Percentiles rank a stretch among this genome's conserved stretches.
Evolutionary conservation across 1,140 invertebrate species (phyloP).

Genomic region (Zaprionus taronus): DNA sequence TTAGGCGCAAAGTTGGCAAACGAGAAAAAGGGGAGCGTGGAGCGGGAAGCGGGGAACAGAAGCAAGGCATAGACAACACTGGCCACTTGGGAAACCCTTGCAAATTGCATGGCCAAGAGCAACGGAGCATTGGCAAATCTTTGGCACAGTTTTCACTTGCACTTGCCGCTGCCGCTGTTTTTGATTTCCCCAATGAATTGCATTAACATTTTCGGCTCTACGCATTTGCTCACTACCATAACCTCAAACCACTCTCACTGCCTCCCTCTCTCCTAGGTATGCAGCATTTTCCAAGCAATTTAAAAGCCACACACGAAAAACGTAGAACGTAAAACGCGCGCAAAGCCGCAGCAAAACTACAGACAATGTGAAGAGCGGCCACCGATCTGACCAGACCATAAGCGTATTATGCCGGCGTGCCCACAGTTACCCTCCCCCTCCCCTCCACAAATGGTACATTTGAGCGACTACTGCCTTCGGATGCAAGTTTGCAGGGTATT

Average conservation of each 20-base stretch:
- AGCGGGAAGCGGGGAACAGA: too few species aligned
- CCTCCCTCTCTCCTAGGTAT: neutral
- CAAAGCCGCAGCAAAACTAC: constrained; percentile 26
- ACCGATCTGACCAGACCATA: constrained; percentile 39
- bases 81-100: constrained; percentile 77
- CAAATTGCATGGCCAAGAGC: constrained; percentile 70
- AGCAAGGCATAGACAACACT: constrained; percentile 19
- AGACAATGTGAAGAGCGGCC: constrained; percentile 26
- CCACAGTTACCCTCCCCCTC: neutral
- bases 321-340: neutral
- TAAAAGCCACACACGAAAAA: constrained; percentile 46
- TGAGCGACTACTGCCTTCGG: constrained; percentile 11
- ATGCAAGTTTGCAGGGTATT: constrained; percentile 10
- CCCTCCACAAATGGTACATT: constrained; percentile 55
- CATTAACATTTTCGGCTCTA: constrained; percentile 76
- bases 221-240: constrained; percentile 37
- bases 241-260: neutral
- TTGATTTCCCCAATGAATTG: constrained; percentile 82
- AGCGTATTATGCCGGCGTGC: constrained; percentile 68
- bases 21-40: too few species aligned
- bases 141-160: constrained; percentile 77
- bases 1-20: neutral
- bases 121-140: constrained; percentile 49
- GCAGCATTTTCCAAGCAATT: constrained; percentile 68
- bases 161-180: constrained; percentile 62